phyloP scores from a whole-genome alignment of 1,140 invertebrate species.

The Bemisia tabaci region DNA sequence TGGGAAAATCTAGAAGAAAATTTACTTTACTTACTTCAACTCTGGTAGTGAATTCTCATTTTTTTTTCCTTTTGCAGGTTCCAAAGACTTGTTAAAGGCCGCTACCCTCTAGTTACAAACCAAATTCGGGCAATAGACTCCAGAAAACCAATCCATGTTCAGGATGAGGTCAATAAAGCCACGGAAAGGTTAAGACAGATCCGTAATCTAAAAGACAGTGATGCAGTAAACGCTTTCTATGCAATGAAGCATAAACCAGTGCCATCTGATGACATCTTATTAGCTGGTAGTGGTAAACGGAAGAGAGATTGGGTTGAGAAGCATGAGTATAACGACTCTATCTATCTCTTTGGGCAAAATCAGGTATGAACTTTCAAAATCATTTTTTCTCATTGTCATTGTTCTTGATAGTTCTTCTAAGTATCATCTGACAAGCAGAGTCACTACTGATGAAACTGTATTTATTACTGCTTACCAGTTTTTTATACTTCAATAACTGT shows the following conservation, averaged over 20 bases:
- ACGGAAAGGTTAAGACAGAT: not conserved
- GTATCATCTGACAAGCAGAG: no score
- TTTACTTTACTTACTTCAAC: no score
- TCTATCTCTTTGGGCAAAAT: not conserved
- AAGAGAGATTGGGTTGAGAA: not conserved
- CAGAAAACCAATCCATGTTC: not conserved
- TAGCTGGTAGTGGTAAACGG: not conserved
- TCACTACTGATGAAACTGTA: no score
- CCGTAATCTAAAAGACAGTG: not conserved
- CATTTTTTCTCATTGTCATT: no score
- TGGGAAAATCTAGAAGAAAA: no score
- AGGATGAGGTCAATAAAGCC: not conserved
- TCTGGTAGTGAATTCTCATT: not conserved
- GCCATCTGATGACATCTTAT: not conserved
- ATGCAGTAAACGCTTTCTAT: not conserved
- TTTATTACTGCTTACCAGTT: no score
- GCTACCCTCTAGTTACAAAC: not conserved
- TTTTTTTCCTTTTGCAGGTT: not conserved
- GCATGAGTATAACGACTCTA: not conserved
- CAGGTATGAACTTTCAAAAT: no score
- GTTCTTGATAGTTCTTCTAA: no score
- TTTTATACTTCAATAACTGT: no score
- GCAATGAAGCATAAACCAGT: not conserved
- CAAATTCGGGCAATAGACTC: not conserved
- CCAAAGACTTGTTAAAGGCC: not conserved